These are phyloP conservation scores for Strigamia maritima DNA, from an alignment of 2,888 invertebrate genomes.

Conservation along the genomic window DNA sequence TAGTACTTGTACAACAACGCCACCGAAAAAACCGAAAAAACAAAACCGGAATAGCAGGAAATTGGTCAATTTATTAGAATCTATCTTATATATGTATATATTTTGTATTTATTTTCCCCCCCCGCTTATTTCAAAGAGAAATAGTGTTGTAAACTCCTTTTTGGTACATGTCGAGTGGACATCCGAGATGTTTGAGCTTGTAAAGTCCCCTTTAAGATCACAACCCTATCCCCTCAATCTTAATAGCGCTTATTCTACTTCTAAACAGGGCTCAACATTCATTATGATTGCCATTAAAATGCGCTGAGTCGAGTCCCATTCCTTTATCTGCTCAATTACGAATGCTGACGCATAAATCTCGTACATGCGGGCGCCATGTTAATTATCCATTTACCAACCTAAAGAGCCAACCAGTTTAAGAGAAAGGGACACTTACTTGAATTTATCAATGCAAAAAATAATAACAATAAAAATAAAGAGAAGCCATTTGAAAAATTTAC, in stretches of 20 bases:
- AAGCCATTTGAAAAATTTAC: not conserved
- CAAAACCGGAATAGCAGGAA: not conserved
- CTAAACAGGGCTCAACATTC: slow-evolving; percentile 24
- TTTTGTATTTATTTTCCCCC: not conserved
- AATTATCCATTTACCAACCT: slow-evolving; percentile 25
- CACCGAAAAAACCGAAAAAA: slow-evolving; percentile 7
- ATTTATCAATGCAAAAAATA: not conserved
- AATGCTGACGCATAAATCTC: slow-evolving; percentile 25
- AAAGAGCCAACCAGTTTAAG: not conserved
- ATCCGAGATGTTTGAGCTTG: not conserved
- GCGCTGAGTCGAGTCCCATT: slow-evolving; percentile 26
- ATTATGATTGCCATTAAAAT: slow-evolving; percentile 28
- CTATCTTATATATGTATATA: not conserved
- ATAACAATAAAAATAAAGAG: not conserved
- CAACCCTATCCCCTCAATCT: slow-evolving; percentile 25
- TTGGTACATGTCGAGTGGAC: not conserved
- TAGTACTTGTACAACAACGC: slow-evolving; percentile 16
- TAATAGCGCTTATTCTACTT: slow-evolving; percentile 6
- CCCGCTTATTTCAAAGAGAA: not conserved
- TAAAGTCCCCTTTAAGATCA: slow-evolving; percentile 6
- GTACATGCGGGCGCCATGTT: slow-evolving; percentile 26
- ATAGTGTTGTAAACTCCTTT: not conserved
- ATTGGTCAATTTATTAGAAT: slow-evolving; percentile 2
- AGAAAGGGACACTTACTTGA: not conserved
- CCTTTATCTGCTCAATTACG: slow-evolving; percentile 27